Evolutionary conservation across 2,797 vertebrate species (phyloP).

Genomic region (Peromyscus aztecus): DNA sequence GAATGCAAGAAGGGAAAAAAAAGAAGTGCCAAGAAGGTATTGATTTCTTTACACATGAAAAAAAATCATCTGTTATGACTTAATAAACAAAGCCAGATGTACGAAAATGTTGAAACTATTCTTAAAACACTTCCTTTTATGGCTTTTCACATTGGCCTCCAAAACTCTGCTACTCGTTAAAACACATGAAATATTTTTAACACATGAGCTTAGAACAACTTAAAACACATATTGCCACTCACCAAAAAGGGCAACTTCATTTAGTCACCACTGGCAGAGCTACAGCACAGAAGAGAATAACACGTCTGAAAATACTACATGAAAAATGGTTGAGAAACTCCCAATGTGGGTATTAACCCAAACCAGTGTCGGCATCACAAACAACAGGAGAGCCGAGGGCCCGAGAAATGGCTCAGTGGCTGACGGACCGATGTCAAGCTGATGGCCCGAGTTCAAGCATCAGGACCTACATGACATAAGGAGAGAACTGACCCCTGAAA

Average conservation of each 20-base stretch:
- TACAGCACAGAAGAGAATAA: not conserved
- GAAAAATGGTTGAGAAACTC: not conserved
- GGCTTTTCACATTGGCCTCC: not conserved
- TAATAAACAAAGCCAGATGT: conserved; percentile 43
- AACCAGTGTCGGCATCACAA: not conserved
- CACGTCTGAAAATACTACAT: not conserved
- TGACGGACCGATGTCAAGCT: not conserved
- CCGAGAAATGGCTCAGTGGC: not conserved
- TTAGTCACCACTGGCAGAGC: not conserved
- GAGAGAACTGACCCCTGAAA: not conserved
- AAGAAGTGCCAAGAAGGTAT: conserved; percentile 33
- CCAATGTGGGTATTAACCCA: not conserved
- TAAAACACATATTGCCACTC: not conserved
- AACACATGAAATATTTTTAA: conserved; percentile 6
- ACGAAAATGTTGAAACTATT: not conserved
- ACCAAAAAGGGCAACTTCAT: not conserved
- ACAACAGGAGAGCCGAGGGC: not conserved
- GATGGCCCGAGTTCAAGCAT: not conserved
- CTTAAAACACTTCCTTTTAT: not conserved
- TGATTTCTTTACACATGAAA: not conserved
- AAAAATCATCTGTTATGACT: not conserved
- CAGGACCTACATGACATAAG: not conserved
- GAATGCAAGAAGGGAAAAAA: not conserved
- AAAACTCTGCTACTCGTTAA: not conserved
- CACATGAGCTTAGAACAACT: not conserved